Conservation (phyloP, 2,113 vertebrate genomes). For the Rhineura floridana region DNA sequence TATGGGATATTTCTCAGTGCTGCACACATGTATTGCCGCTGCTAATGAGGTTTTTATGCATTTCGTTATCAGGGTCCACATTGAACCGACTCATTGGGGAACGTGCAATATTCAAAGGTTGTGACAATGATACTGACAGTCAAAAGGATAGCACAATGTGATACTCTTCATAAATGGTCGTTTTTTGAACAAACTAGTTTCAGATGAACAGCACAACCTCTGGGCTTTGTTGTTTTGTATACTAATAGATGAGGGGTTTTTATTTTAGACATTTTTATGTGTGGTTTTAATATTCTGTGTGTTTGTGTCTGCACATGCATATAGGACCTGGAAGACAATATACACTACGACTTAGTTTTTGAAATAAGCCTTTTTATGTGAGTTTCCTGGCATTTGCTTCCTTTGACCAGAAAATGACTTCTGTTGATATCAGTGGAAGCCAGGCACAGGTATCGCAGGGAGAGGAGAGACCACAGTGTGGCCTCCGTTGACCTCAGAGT, state of each 20-base stretch:
- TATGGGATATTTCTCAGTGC: slow-evolving; percentile 61
- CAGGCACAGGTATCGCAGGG: neutral
- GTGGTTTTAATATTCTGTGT: slow-evolving; percentile 71
- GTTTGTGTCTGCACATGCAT: slow-evolving; percentile 74
- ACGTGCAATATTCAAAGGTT: slow-evolving; percentile 70
- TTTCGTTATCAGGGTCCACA: slow-evolving; percentile 82
- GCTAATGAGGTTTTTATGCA: slow-evolving; percentile 76
- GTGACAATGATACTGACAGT: slow-evolving; percentile 41
- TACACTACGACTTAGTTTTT: slow-evolving; percentile 78
- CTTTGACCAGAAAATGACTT: slow-evolving; percentile 44
- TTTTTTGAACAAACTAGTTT: slow-evolving; percentile 71
- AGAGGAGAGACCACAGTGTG: neutral
- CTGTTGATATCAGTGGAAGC: slow-evolving; percentile 4
- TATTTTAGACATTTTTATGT: slow-evolving; percentile 66
- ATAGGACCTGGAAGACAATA: slow-evolving; percentile 65
- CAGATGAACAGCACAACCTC: slow-evolving; percentile 55
- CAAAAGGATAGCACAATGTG: slow-evolving; percentile 59
- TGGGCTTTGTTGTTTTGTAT: slow-evolving; percentile 46
- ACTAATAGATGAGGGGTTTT: slow-evolving; percentile 48
- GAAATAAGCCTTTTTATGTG: slow-evolving; percentile 61
- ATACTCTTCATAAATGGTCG: slow-evolving; percentile 59
- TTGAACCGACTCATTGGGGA: slow-evolving; percentile 72
- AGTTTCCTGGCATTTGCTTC: slow-evolving; percentile 64
- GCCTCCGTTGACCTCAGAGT: neutral
- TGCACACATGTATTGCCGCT: slow-evolving; percentile 70